phyloP scores from a whole-genome alignment of 1,140 invertebrate species.

The Hyphantria cunea region DNA sequence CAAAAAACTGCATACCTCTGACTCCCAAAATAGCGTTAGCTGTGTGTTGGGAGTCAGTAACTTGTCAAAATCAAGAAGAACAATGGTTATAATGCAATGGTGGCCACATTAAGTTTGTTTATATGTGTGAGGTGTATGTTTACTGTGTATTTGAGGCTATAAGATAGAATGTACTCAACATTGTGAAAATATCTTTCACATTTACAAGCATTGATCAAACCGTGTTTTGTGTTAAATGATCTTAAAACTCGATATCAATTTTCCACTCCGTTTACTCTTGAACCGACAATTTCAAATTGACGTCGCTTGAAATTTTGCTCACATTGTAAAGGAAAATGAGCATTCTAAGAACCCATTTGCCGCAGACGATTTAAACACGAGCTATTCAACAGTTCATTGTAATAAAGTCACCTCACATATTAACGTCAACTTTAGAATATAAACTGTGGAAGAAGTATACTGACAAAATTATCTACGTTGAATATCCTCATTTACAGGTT shows the following conservation, averaged over 20 bases:
- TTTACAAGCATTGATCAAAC: too few species aligned
- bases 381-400: conserved; percentile 8
- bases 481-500: background rate
- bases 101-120: too few species aligned
- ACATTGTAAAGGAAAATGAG: background rate
- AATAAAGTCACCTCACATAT: conserved; percentile 3
- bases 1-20: too few species aligned
- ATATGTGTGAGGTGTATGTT: too few species aligned
- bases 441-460: conserved; percentile 15
- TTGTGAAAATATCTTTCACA: too few species aligned
- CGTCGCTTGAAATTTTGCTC: background rate
- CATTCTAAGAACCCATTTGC: background rate
- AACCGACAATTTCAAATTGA: background rate
- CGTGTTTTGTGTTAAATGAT: background rate
- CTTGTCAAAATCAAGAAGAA: too few species aligned
- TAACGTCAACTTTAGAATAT: conserved; percentile 10
- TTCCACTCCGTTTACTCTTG: background rate
- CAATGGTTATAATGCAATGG: too few species aligned
- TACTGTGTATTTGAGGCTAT: too few species aligned
- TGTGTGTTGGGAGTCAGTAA: too few species aligned
- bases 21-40: too few species aligned
- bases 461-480: conserved; percentile 15
- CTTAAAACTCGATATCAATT: background rate
- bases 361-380: background rate
- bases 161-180: too few species aligned